Base-by-base conservation (phyloP, 1,140 invertebrate species). In the Lordiphosa stackelbergi region DNA sequence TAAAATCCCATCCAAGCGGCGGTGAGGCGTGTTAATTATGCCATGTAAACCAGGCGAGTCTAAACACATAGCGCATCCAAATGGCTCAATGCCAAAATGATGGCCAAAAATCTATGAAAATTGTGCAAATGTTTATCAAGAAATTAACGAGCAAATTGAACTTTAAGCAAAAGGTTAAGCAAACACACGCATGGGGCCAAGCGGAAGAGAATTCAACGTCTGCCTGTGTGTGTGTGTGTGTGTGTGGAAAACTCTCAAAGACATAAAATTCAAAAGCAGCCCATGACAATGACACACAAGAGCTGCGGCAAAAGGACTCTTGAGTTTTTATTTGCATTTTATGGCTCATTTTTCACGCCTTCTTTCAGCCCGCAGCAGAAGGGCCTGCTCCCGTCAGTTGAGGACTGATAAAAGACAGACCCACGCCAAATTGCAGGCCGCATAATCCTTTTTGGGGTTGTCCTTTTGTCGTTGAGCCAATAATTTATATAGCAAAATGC, bases 271-370 rank as follows among this genome's bases (percentile, higher is more conserved):
- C 45, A 49, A 59, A 37, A 38, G 46, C 58, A 58, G 5, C 24
- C 56, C 69, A 51, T 62, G 60, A 46, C 68, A 69, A 49, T 12
- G 43, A 9, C 37, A 63, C 45, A 51, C 38, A 57, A 43, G 49
- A 40, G 37, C 35, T 53, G 38, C 12, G 10, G 7, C 24, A 47
- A 38, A 69, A 66, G 72, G 71, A 77, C 68, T 73, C 77, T 81
- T 55, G 69, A 81, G 54, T 77, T 83, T 72, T 81, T 81, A 81
- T 81, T 81, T 81, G 77, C 77, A 81, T 81, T 81, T 81, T 81
- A 81, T 81, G 77, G 72, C 68, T 81, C 77, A 81, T 81, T 81
- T 81, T 81, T 81, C 77, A 81, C 72, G 77, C 72, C 75, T 71
- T 16, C 53, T 45, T 41, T 12, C 45, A 37, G 28, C 28, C 10